These are phyloP conservation scores for Dermochelys coriacea DNA, from an alignment of 2,797 vertebrate species.

Conservation along the genomic window DNA sequence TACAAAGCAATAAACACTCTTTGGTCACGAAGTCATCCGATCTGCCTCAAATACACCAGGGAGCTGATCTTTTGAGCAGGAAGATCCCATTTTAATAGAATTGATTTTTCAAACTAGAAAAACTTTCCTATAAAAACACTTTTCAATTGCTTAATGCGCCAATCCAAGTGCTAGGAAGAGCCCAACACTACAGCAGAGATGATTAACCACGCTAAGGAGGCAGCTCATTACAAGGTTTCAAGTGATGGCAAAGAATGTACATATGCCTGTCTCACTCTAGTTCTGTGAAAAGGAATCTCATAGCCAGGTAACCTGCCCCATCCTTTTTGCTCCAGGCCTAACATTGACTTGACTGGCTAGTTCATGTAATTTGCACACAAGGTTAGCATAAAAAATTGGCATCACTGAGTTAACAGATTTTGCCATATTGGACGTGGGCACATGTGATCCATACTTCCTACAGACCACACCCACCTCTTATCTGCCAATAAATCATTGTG, in stretches of 20 bases:
- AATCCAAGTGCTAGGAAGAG: background rate
- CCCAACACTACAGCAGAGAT: background rate
- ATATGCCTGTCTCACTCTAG: background rate
- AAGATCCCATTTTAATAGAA: background rate
- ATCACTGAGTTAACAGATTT: constrained; percentile 24
- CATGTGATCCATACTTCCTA: background rate
- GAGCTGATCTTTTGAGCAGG: background rate
- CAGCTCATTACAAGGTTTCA: background rate
- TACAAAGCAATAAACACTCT: background rate
- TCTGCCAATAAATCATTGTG: background rate
- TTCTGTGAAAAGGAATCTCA: background rate
- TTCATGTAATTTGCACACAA: constrained; percentile 35
- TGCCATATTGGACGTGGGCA: constrained; percentile 8
- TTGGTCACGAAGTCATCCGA: background rate
- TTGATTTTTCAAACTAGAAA: background rate
- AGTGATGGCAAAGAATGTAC: background rate
- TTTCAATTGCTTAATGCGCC: background rate
- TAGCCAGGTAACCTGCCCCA: background rate
- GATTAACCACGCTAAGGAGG: background rate
- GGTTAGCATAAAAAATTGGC: constrained; percentile 20
- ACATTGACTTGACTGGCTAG: constrained; percentile 20
- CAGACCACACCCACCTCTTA: background rate
- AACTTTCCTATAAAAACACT: background rate
- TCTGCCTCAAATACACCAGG: background rate
- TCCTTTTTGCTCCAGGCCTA: background rate